Evolutionary conservation across 2,113 vertebrate species (phyloP).

Genomic region (Apistogramma diplotaenia): DNA sequence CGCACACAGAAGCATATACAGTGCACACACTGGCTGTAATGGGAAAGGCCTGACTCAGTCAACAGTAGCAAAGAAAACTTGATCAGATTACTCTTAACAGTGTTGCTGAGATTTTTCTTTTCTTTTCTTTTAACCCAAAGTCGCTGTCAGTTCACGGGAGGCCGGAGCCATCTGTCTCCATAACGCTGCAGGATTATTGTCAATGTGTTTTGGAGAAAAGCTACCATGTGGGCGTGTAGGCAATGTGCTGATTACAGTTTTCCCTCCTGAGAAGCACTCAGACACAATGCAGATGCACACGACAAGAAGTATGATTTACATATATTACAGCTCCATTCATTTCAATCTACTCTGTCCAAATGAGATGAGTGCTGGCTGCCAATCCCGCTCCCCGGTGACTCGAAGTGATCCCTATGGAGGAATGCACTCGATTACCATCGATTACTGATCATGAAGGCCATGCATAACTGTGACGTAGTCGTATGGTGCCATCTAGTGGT

Average conservation of each 20-base stretch:
- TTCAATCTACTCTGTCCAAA: background rate
- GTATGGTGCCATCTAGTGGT: constrained; percentile 32
- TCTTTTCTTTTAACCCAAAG: constrained; percentile 7
- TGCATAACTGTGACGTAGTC: background rate
- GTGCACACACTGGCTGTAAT: constrained; percentile 39
- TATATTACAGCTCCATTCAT: background rate
- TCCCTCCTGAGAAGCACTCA: background rate
- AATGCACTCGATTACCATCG: background rate
- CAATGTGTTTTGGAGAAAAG: constrained; percentile 18
- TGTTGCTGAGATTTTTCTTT: constrained; percentile 32
- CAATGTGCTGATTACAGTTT: constrained; percentile 17
- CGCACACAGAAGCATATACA: background rate
- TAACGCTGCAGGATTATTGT: constrained; percentile 1
- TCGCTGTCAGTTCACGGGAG: constrained; percentile 2
- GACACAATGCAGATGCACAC: background rate
- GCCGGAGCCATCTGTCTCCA: constrained; percentile 19
- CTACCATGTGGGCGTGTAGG: constrained; percentile 9
- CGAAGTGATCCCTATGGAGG: background rate
- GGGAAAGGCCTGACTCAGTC: constrained; percentile 64
- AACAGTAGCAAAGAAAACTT: constrained; percentile 57
- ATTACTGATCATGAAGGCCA: rapidly evolving
- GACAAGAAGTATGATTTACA: background rate
- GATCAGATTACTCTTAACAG: constrained; percentile 65
- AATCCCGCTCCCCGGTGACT: background rate
- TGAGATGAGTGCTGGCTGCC: background rate